A percentile compares a stretch with the other conserved stretches of the same genome.
These are phyloP conservation scores for Chitala chitala DNA, from an alignment of 2,113 vertebrate species.

Conservation along the genomic window DNA sequence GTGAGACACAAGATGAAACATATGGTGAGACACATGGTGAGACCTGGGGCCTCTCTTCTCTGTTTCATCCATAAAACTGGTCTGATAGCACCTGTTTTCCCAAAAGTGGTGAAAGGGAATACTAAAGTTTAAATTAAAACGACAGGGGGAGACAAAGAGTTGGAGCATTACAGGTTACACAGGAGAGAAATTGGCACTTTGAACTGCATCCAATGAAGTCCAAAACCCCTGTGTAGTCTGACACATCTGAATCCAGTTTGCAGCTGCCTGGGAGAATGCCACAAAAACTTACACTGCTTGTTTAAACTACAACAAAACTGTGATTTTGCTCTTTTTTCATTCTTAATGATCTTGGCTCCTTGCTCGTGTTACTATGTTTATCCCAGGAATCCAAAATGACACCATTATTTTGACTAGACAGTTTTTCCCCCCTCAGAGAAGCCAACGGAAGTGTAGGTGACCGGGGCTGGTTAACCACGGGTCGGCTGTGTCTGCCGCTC, in stretches of 20 bases:
- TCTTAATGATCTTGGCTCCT: constrained; percentile 43
- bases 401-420: constrained; percentile 75
- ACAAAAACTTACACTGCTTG: constrained; percentile 50
- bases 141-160: constrained; percentile 20
- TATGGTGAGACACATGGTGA: no score
- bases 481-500: constrained; percentile 42
- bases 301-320: constrained; percentile 50
- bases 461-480: constrained; percentile 58
- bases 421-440: constrained; percentile 59
- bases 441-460: constrained; percentile 68
- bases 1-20: no score
- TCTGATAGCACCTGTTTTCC: background rate
- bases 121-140: background rate
- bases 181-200: background rate
- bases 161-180: background rate
- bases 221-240: constrained; percentile 61
- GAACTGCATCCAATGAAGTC: constrained; percentile 43
- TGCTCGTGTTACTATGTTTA: constrained; percentile 62
- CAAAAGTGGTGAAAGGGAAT: background rate
- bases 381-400: constrained; percentile 64
- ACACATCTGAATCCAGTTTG: constrained; percentile 57
- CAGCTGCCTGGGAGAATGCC: constrained; percentile 38
- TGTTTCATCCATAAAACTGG: no score
- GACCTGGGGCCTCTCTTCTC: no score
- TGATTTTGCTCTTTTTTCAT: constrained; percentile 54